phyloP scores from a whole-genome alignment of 2,113 vertebrate genomes.

The Platichthys flesus region DNA sequence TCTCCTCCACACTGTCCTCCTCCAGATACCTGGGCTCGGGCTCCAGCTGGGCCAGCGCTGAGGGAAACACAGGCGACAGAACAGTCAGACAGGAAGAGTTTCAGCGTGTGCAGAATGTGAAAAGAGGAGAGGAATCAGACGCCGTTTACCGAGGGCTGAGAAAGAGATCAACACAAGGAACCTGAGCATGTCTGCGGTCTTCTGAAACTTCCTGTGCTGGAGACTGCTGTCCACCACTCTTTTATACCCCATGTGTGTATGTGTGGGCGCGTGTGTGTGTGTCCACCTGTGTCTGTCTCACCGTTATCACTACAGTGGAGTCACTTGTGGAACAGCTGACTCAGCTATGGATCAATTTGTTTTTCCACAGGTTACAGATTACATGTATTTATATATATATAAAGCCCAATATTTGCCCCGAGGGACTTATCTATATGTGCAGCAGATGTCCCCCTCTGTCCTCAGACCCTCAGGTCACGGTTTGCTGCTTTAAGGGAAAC shows the following conservation, averaged over 20 bases:
- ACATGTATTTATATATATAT: not conserved
- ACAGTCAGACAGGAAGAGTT: not conserved
- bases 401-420: too few species aligned
- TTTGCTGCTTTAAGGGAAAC: too few species aligned
- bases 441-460: too few species aligned
- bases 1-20: conserved; percentile 52
- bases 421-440: too few species aligned
- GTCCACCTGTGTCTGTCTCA: conserved; percentile 71
- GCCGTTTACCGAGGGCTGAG: conserved; percentile 79
- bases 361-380: conserved; percentile 25
- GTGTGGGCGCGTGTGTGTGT: not conserved
- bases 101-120: not conserved
- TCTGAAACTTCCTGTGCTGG: conserved; percentile 35
- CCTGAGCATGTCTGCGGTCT: conserved; percentile 81
- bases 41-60: conserved; percentile 80
- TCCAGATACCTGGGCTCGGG: conserved; percentile 77
- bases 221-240: conserved; percentile 11
- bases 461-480: too few species aligned
- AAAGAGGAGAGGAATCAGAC: not conserved
- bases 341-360: conserved; percentile 15
- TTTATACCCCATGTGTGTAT: conserved; percentile 62
- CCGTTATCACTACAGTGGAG: conserved; percentile 54
- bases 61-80: conserved; percentile 5
- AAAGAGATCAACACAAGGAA: conserved; percentile 81
- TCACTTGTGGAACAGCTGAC: conserved; percentile 35